phyloP scores from a whole-genome alignment of 2,797 vertebrate genomes.

The Syngnathus rostellatus region DNA sequence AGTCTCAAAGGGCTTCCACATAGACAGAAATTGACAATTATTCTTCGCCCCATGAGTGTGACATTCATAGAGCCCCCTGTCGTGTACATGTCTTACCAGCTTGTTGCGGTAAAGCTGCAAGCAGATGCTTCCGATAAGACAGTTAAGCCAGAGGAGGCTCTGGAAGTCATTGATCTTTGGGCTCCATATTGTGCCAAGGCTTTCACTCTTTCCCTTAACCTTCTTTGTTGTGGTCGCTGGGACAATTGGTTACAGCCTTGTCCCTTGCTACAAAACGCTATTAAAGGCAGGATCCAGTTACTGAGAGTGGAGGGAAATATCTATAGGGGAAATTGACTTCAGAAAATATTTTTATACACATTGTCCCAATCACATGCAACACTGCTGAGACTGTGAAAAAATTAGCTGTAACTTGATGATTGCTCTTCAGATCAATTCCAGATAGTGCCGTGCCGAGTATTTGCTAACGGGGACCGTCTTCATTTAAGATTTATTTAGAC shows the following conservation, averaged over 20 bases:
- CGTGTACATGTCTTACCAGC: conserved; percentile 20
- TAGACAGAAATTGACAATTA: no score
- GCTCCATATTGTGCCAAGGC: conserved; percentile 38
- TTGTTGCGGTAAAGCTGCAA: conserved; percentile 26
- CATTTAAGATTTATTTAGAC: background rate
- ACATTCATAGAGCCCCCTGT: conserved; percentile 33
- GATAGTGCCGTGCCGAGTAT: background rate
- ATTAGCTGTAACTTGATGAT: conserved; percentile 23
- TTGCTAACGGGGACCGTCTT: background rate
- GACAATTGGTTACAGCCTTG: conserved; percentile 66
- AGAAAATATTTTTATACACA: conserved; percentile 34
- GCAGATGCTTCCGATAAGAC: conserved; percentile 43
- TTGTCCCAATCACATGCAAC: conserved; percentile 22
- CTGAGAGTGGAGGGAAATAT: conserved; percentile 45
- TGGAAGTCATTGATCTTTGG: conserved; percentile 55
- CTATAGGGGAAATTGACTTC: conserved; percentile 43
- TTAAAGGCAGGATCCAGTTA: conserved; percentile 67
- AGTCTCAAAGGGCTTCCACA: no score
- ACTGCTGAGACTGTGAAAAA: conserved; percentile 27
- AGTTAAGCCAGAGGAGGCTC: conserved; percentile 42
- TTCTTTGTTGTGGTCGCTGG: conserved; percentile 67
- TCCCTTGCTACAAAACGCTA: conserved; percentile 57
- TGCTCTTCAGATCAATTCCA: conserved; percentile 22
- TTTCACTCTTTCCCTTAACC: conserved; percentile 47
- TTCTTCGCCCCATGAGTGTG: conserved; percentile 21